Evolutionary conservation across 2,797 vertebrate species (phyloP), one percentile per base, ranked within the genome.

Genomic region (Diplodus sargus): DNA sequence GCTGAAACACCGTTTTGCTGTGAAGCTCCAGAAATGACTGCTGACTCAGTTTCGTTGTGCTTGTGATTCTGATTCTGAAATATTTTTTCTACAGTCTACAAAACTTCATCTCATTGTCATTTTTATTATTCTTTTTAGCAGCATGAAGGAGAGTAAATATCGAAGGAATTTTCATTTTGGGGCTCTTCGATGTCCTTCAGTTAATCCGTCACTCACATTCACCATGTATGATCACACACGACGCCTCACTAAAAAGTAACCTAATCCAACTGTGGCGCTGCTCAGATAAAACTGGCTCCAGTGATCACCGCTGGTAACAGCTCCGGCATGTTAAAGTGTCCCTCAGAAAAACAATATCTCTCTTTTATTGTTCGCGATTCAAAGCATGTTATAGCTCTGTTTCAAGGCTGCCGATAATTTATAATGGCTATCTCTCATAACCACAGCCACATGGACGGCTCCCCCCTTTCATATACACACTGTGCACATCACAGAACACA

Each of bases 371-470:
- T 68, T 72, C 82, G 71, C 73, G 77, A 82, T 82, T 85, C 58
- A 85, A 82, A 79, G 42, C 79, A 79, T 56, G 61, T 82, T 83
- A 68, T 30, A 49, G 51, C 59, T 76, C n/a, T 77, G 79, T 83
- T 79, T 82, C 9, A 28, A 70, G 60, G 58, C 81, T 63, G 65
- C 17, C 47, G 42, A 76, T 84, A 13, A 87, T 84, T 84, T 51
- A 69, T 61, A 76, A 82, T 53, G 54, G 74, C 65, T 39, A 39
- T 73, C 54, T 79, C 51, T 80, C 64, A 52, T 43, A 61, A 66
- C 73, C 60, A 39, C 30, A 48, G 59, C 54, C 80, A 82, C 51
- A 75, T 51, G 69, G 53, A 67, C 58, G 28, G 47, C n/a, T 8
- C n/a, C 43, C 34, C 30, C 30, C 28, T 11, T 68, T 42, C 14